These are phyloP conservation scores for Dicerorhinus sumatrensis DNA, from an alignment of 2,113 vertebrate species.

Conservation along the genomic window DNA sequence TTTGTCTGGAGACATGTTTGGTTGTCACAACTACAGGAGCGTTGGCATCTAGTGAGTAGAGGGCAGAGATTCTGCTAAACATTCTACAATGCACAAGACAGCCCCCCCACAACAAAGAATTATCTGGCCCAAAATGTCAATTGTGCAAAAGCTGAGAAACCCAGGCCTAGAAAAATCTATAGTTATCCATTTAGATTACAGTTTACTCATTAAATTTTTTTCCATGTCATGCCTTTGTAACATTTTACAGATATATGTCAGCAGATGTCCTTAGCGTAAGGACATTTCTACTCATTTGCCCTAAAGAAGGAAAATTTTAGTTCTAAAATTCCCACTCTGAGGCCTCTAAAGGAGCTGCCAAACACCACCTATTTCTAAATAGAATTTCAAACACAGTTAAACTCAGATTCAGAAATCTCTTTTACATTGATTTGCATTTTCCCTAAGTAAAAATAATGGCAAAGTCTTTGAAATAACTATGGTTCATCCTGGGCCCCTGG, in stretches of 20 bases:
- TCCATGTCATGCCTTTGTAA: background rate
- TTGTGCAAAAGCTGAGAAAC: background rate
- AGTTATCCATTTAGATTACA: background rate
- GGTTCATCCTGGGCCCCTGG: background rate
- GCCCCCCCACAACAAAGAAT: background rate
- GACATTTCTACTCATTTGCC: background rate
- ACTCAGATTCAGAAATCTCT: background rate
- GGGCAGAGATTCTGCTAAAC: background rate
- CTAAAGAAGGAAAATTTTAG: background rate
- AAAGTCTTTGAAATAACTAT: background rate
- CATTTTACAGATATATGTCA: background rate
- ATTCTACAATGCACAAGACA: background rate
- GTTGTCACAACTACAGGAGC: background rate
- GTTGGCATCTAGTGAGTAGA: background rate
- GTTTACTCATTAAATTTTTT: background rate
- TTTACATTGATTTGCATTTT: background rate
- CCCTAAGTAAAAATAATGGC: conserved; percentile 14
- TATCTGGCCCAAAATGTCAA: background rate
- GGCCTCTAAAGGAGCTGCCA: background rate
- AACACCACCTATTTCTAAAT: background rate
- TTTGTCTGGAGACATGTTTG: background rate
- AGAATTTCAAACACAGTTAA: conserved; percentile 31
- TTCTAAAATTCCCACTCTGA: background rate
- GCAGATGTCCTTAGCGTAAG: background rate
- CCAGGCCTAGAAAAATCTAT: background rate